These are phyloP conservation scores for Tachina fera DNA, from an alignment of 2,888 invertebrate species.

Conservation along the genomic window DNA sequence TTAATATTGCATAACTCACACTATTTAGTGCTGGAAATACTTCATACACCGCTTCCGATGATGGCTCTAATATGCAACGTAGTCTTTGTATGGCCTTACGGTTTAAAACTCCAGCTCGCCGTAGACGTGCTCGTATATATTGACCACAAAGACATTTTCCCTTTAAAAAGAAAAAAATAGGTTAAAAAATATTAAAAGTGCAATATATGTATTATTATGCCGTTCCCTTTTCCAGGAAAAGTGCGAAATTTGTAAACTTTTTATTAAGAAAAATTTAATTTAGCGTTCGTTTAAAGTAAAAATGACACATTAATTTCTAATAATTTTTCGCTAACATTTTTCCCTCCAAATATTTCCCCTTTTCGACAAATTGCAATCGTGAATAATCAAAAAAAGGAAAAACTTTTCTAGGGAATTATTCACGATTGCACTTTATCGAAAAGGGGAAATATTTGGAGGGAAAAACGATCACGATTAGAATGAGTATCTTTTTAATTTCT, in stretches of 20 bases:
- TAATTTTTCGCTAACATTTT: too few relatives aligned
- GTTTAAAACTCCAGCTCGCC: conserved; percentile 89
- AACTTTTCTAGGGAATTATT: too few relatives aligned
- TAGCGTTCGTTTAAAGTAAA: too few relatives aligned
- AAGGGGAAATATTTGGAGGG: too few relatives aligned
- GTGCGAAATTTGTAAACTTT: neutral
- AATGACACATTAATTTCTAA: too few relatives aligned
- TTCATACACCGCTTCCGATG: conserved; percentile 84
- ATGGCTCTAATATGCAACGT: conserved; percentile 85
- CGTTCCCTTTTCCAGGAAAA: neutral
- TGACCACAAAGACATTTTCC: conserved; percentile 90
- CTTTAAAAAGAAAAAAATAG: conserved; percentile 74
- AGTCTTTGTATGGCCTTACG: conserved; percentile 89
- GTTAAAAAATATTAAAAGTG: neutral
- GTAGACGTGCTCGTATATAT: conserved; percentile 89
- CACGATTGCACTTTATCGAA: too few relatives aligned
- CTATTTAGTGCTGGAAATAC: conserved; percentile 87
- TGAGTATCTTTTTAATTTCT: too few relatives aligned
- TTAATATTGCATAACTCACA: conserved; percentile 78
- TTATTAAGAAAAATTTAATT: neutral
- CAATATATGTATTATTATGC: neutral
- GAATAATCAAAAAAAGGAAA: too few relatives aligned
- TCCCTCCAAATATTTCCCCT: too few relatives aligned
- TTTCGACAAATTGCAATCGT: too few relatives aligned
- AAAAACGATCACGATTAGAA: too few relatives aligned